These are phyloP conservation scores for Trachelus iudaicus DNA, from an alignment of 2,888 invertebrate genomes.

Conservation along the genomic window DNA sequence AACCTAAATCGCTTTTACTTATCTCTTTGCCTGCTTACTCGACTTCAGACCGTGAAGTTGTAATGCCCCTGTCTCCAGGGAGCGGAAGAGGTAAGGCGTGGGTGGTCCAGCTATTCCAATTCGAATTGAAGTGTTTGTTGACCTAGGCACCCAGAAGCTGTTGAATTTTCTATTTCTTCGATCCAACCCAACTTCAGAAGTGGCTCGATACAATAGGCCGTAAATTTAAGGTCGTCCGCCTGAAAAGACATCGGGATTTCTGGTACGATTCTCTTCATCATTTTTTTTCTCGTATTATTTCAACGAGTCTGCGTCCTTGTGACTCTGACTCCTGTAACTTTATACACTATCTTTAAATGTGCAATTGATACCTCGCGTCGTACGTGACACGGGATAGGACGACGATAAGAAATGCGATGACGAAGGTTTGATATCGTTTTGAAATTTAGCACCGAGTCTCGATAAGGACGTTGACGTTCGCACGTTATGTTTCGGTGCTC, in stretches of 20 bases:
- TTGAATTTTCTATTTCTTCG: neutral
- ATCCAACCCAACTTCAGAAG: neutral
- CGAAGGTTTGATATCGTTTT: neutral
- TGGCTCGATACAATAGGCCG: neutral
- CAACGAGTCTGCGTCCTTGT: neutral
- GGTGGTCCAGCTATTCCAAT: neutral
- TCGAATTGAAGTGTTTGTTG: neutral
- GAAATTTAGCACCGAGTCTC: neutral
- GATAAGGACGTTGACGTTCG: neutral
- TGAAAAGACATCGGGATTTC: neutral
- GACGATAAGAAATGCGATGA: neutral
- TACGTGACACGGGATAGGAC: neutral
- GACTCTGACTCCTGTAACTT: neutral
- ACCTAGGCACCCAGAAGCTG: neutral
- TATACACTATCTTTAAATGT: neutral
- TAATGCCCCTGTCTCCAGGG: neutral
- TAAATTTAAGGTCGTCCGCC: neutral
- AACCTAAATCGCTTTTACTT: neutral
- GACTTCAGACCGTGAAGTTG: neutral
- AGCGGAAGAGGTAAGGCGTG: neutral
- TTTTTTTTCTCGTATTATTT: neutral
- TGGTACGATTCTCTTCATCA: neutral
- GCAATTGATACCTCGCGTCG: neutral
- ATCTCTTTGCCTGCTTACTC: neutral
- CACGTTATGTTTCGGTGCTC: neutral